Evolutionary conservation across 2,113 vertebrate genomes (phyloP), one percentile per base, ranked within the genome.

Genomic region (Apistogramma diplotaenia): DNA sequence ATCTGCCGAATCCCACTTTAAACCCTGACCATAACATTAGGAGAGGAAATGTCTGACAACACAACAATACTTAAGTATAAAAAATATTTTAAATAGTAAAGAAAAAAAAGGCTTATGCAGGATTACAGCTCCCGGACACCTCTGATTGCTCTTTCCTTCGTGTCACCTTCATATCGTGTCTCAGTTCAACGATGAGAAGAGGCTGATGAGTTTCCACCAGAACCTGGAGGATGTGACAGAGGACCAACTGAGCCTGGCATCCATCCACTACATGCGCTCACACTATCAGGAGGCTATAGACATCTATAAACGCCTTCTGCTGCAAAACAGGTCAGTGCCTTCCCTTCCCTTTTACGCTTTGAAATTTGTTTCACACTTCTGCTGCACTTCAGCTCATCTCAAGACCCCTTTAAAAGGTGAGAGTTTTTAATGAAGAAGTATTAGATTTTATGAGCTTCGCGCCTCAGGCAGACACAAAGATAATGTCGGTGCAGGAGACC

Each of bases 211-310:
- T 78, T 99, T 97, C 91, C 98, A 99, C 89, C 97, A 99, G 87
- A 98, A 99, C 90, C 94, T 99, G 86, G 96, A 99, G 92, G 98
- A 99, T 53, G 94, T 99, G 82, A 99, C 97, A 0, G 98, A 99
- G 90, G 98, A 99, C 91, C 98, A 99, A 76, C 96, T 99, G 51
- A 99, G 98, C 89, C 92, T 99, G 91, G 98, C 98, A 13, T 99
- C 98, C 25, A 99, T 99, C 81, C 98, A 99, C 87, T 99, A 99
- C 85, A 99, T 99, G 98, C 95, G 98, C 12, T 98, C 97, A 18
- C 98, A 99, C 90, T 99, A 99, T 91, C 97, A 99, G 89, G 98
- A 99, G 91, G 98, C 98, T 9, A 99, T 99, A 77, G 97, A 99
- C 81, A 98, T 99, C 93, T 99, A 99, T 90, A 99, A 97, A 87